Evolutionary conservation across 2,113 vertebrate genomes (phyloP).

Genomic region (Centropristis striata): DNA sequence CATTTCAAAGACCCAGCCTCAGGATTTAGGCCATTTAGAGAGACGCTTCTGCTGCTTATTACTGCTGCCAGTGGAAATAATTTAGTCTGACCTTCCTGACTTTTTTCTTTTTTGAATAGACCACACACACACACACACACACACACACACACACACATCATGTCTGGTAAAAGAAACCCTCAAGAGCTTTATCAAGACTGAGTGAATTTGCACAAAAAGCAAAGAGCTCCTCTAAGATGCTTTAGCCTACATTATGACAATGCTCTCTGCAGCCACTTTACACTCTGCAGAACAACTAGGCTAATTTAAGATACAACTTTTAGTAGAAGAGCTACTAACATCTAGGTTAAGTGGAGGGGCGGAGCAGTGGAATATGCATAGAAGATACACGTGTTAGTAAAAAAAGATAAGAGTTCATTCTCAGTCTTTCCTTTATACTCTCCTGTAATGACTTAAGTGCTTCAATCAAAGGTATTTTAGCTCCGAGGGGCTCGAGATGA

Average conservation of each 20-base stretch:
- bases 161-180: conserved; percentile 28
- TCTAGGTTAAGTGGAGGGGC: conserved; percentile 45
- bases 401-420: conserved; percentile 20
- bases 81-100: conserved; percentile 47
- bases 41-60: not conserved
- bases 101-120: conserved; percentile 32
- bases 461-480: not conserved
- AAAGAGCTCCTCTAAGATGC: conserved; percentile 42
- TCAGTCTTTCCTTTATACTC: not conserved
- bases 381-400: conserved; percentile 31
- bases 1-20: conserved; percentile 4
- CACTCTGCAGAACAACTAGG: conserved; percentile 71
- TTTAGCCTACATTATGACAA: conserved; percentile 71
- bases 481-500: conserved; percentile 1
- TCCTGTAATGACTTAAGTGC: conserved; percentile 30
- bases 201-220: conserved; percentile 65
- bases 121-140: conserved; percentile 18
- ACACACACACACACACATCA: conserved; percentile 18
- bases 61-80: conserved; percentile 25
- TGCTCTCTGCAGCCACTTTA: conserved; percentile 55
- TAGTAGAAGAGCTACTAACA: conserved; percentile 18
- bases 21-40: conserved; percentile 19
- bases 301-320: conserved; percentile 51
- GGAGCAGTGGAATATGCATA: conserved; percentile 28
- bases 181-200: conserved; percentile 57